Percentiles rank a stretch among this genome's conserved stretches.
phyloP scores from a whole-genome alignment of 1,140 invertebrate species.

The Drosophila prosaltans region DNA sequence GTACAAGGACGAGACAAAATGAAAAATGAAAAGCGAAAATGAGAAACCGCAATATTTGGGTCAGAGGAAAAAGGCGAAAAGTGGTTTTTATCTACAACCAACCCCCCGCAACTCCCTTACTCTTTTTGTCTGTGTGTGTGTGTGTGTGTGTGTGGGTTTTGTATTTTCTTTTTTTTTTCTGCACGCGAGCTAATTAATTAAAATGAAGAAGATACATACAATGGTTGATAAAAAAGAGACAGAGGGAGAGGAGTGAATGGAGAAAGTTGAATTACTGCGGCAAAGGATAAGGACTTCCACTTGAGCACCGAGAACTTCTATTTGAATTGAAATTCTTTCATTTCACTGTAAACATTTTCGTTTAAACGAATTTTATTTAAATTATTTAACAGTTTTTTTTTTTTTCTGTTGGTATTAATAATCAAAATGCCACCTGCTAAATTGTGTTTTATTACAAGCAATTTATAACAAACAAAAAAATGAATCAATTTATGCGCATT shows the following conservation, averaged over 20 bases:
- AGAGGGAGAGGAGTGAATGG: conserved; percentile 20
- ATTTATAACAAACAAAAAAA: conserved; percentile 59
- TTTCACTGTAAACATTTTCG: not conserved
- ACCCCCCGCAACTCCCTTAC: not conserved
- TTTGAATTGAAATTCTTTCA: not conserved
- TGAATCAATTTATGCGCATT: conserved; percentile 73
- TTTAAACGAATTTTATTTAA: not conserved
- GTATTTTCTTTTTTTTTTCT: conserved; percentile 17
- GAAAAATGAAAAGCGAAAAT: conserved; percentile 62
- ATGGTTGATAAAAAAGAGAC: no score
- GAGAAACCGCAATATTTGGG: conserved; percentile 59
- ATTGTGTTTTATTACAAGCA: conserved; percentile 69
- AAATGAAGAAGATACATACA: conserved; percentile 45
- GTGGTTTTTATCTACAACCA: conserved; percentile 23
- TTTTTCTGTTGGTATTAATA: not conserved
- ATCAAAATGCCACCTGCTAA: conserved; percentile 65
- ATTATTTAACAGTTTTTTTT: not conserved
- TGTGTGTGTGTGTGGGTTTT: not conserved
- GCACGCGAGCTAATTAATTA: conserved; percentile 47
- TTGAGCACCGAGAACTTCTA: not conserved
- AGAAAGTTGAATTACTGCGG: conserved; percentile 34
- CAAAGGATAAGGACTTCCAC: not conserved
- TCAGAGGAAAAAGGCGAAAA: conserved; percentile 53
- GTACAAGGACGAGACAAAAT: conserved; percentile 53
- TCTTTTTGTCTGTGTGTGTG: not conserved